Conservation (phyloP, 2,888 invertebrate species). For the Vandiemenella viatica region DNA sequence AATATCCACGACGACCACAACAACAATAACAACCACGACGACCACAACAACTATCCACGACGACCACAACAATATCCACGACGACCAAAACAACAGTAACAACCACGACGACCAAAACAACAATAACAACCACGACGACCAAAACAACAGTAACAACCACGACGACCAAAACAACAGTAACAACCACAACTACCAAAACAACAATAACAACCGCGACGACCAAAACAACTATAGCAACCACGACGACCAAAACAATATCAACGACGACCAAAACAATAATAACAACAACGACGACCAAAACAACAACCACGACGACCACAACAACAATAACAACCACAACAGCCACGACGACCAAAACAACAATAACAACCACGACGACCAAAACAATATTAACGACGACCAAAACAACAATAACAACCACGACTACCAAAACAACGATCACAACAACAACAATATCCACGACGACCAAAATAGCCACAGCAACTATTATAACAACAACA, state of each 20-base stretch:
- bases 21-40: too few relatives aligned
- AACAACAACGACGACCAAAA: neutral
- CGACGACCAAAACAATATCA: neutral
- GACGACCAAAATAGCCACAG: neutral
- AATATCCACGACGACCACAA: too few relatives aligned
- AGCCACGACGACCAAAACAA: neutral
- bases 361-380: neutral
- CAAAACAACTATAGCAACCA: neutral
- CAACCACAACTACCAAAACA: neutral
- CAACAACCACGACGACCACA: neutral
- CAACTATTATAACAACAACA: neutral
- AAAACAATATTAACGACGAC: neutral
- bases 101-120: too few relatives aligned
- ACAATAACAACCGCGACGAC: neutral
- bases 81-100: too few relatives aligned
- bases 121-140: too few relatives aligned
- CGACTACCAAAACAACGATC: neutral
- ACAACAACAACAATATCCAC: neutral
- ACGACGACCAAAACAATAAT: neutral
- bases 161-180: too few relatives aligned
- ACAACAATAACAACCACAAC: neutral
- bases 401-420: too few relatives aligned
- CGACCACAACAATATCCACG: too few relatives aligned
- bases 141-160: too few relatives aligned
- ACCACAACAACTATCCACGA: too few relatives aligned